Percentiles rank a stretch among this genome's conserved stretches.
Conservation (phyloP, 2,113 vertebrate species). For the Rhegmatorhina hoffmannsi region DNA sequence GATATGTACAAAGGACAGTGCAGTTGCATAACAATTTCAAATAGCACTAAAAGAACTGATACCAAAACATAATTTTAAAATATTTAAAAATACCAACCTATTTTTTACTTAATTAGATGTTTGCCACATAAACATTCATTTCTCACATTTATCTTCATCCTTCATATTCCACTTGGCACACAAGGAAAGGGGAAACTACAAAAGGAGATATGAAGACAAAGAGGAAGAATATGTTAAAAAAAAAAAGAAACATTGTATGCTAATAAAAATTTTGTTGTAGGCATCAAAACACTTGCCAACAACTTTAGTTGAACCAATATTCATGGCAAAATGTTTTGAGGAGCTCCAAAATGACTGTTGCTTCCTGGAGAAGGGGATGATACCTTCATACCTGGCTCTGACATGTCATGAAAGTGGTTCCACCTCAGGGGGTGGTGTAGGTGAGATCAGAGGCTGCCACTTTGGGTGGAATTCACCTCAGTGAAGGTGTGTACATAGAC, state of each 20-base stretch:
- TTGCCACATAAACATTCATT: neutral
- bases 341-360: neutral
- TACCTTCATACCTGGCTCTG: neutral
- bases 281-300: neutral
- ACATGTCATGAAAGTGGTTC: neutral
- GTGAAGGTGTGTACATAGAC: neutral
- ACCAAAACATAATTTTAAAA: neutral
- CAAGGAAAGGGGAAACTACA: neutral
- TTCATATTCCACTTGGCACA: slow-evolving; percentile 20
- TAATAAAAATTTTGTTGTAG: neutral
- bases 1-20: neutral
- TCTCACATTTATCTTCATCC: slow-evolving; percentile 14
- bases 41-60: neutral
- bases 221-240: neutral
- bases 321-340: neutral
- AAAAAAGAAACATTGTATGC: neutral
- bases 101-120: neutral
- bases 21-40: neutral
- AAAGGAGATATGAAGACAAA: neutral
- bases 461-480: neutral
- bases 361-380: neutral
- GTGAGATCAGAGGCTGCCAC: neutral
- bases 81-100: neutral
- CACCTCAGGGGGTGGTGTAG: neutral
- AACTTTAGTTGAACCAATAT: neutral